Base-by-base conservation (phyloP, 2,888 invertebrate species). In the Coenonympha arcania region DNA sequence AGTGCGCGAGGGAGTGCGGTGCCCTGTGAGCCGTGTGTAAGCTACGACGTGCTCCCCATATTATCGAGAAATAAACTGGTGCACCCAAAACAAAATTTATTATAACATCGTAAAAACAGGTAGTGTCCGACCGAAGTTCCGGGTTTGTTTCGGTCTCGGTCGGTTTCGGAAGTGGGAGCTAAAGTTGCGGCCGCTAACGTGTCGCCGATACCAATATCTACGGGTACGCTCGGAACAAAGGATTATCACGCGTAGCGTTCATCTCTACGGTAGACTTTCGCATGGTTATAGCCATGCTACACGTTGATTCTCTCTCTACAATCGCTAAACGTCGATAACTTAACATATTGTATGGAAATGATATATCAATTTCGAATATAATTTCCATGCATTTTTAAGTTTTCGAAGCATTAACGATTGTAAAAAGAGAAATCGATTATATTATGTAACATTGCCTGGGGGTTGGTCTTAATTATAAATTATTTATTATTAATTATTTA, bases 1-100 rank as follows among this genome's bases (percentile, higher is more conserved):
- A 82, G 84, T 81, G 84, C 82, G 80, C 79, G 78, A 72, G 76
- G 72, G 63, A 59, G 79, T 78, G 82, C 76, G 74, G 79, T 76
- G 78, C 79, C 78, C 79, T 76, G 80, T 76, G 68, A 80, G 82
- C 82, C 72, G 73, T 76, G 76, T 16, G 31, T 76, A 79, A 83
- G 81, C 82, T 70, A 64, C 61, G 55, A 74, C 69, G 85, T 85
- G 83, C 83, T 73, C 76, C 76, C 79, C 74, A 71, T 67, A 70
- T 72, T 73, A 76, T 71, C 70, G 56, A 68, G 65, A 70, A 66
- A 68, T 65, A 66, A 73, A 58, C 61, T 66, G 64, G 83, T 83
- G 84, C 83, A 70, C 78, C 75, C 76, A 73, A 68, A 71, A 65
- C 71, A 73, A 73, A 64, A 64, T 57, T 64, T 52, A 55, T 63